Conservation (phyloP, 2,113 vertebrate genomes). For the Eulacestoma nigropectus region DNA sequence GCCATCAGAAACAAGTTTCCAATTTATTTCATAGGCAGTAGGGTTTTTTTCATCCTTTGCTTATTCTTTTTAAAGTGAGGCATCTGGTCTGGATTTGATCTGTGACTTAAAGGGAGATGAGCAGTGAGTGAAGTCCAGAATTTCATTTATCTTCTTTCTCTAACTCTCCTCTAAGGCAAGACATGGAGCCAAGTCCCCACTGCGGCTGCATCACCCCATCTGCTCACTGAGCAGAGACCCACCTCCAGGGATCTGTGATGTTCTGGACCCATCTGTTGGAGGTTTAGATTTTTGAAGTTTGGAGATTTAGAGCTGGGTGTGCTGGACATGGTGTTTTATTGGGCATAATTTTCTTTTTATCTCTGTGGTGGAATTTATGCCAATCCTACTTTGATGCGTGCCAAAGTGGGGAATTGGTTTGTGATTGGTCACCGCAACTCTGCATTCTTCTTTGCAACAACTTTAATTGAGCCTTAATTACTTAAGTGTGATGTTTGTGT, state of each 20-base stretch:
- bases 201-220: background rate
- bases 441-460: background rate
- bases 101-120: constrained; percentile 36
- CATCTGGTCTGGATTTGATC: constrained; percentile 57
- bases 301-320: background rate
- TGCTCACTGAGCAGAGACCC: background rate
- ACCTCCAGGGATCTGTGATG: background rate
- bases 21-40: background rate
- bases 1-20: constrained; percentile 20
- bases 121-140: background rate
- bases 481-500: background rate
- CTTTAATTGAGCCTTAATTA: constrained; percentile 4
- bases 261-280: background rate
- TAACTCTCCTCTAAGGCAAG: background rate
- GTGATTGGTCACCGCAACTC: background rate
- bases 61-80: constrained; percentile 5
- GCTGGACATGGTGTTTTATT: background rate
- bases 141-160: constrained; percentile 25
- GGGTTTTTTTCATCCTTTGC: background rate
- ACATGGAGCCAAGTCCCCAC: background rate
- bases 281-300: background rate
- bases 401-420: background rate
- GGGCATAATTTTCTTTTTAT: background rate
- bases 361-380: background rate
- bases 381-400: background rate